Conservation (phyloP, 2,888 invertebrate genomes). For the Coremacera marginata region DNA sequence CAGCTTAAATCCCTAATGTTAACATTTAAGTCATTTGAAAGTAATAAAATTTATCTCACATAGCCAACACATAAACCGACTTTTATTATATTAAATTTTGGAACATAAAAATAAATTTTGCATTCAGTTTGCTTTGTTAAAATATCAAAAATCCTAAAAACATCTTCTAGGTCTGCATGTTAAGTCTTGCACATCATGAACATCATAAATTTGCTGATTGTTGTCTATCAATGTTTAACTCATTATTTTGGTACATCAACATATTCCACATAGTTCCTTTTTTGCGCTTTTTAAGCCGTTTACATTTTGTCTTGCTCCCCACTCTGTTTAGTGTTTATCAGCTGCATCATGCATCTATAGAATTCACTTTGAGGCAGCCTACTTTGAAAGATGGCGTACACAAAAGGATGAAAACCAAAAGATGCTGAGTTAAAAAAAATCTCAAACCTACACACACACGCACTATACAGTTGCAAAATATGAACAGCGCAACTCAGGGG, state of each 20-base stretch:
- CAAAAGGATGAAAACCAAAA: slow-evolving; percentile 9
- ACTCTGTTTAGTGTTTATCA: not conserved
- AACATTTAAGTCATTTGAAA: no score
- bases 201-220: slow-evolving; percentile 1
- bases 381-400: not conserved
- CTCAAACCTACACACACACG: not conserved
- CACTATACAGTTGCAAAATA: not conserved
- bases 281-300: not conserved
- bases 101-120: no score
- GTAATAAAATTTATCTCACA: no score
- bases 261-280: not conserved
- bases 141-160: no score
- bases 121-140: no score
- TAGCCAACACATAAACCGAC: no score
- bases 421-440: not conserved
- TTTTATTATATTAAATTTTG: no score
- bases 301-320: not conserved
- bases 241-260: slow-evolving; percentile 6
- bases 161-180: no score
- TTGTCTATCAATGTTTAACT: slow-evolving; percentile 15
- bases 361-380: not conserved
- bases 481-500: no score
- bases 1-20: no score
- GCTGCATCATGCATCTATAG: not conserved
- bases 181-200: no score